phyloP scores from a whole-genome alignment of 2,797 vertebrate genomes.

The Arremon aurantiirostris region DNA sequence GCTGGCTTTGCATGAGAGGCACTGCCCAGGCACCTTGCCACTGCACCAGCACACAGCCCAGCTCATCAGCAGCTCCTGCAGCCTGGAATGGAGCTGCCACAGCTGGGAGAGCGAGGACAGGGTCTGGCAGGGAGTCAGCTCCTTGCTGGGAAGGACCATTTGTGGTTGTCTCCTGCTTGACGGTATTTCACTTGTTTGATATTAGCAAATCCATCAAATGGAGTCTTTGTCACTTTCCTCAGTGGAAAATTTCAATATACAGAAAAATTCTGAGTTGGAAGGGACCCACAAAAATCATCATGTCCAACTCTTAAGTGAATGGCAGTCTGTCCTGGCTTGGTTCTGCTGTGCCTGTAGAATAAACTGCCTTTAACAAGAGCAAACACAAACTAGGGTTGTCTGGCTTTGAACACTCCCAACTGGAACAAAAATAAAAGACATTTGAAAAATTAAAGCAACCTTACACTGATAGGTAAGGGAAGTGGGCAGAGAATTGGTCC shows the following conservation, averaged over 20 bases:
- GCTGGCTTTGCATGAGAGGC: background rate
- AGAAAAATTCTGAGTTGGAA: background rate
- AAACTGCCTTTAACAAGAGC: background rate
- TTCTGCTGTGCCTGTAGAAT: background rate
- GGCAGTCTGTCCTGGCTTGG: background rate
- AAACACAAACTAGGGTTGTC: background rate
- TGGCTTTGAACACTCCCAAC: background rate
- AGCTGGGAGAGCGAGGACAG: background rate
- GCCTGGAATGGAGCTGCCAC: background rate
- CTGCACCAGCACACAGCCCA: accelerated
- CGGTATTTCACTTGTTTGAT: background rate
- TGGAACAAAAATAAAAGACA: background rate
- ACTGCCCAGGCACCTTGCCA: background rate
- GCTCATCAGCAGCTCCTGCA: background rate
- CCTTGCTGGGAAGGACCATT: background rate
- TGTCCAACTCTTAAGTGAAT: background rate
- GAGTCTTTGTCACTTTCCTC: background rate
- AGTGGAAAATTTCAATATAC: background rate
- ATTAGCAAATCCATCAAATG: background rate
- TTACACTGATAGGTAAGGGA: background rate
- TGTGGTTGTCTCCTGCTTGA: background rate
- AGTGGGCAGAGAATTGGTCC: background rate
- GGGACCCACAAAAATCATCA: background rate
- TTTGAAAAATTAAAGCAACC: background rate
- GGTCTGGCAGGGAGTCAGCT: background rate